Percentiles rank a stretch among this genome's conserved stretches.
phyloP scores from a whole-genome alignment of 2,113 vertebrate genomes.

The Pituophis catenifer region DNA sequence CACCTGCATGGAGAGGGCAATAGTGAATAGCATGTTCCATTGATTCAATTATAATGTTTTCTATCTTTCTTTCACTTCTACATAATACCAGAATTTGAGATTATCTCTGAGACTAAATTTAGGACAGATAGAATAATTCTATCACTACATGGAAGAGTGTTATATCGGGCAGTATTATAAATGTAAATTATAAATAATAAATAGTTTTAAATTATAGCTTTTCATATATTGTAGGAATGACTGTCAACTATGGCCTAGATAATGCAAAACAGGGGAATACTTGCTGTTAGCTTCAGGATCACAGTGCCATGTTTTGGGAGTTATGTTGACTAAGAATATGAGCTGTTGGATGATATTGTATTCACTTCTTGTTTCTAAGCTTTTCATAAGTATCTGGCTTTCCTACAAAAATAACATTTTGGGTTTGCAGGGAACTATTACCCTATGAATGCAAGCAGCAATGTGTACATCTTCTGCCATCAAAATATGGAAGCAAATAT shows the following conservation, averaged over 20 bases:
- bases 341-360: not conserved
- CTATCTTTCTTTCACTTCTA: not conserved
- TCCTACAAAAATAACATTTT: not conserved
- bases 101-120: not conserved
- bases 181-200: not conserved
- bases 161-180: not conserved
- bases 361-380: not conserved
- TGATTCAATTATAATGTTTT: not conserved
- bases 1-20: too few species aligned
- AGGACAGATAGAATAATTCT: not conserved
- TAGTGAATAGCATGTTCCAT: too few species aligned
- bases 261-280: not conserved
- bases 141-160: not conserved
- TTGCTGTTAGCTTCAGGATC: not conserved
- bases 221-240: not conserved
- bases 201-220: not conserved
- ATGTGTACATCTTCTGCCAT: not conserved
- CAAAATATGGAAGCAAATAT: not conserved
- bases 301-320: not conserved
- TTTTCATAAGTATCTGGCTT: not conserved
- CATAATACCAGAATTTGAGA: not conserved
- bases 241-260: not conserved
- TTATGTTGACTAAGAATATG: not conserved
- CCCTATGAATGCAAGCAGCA: not conserved
- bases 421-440: not conserved